Evolutionary conservation across 2,888 invertebrate species (phyloP).

Genomic region (Lochmaea crataegi): DNA sequence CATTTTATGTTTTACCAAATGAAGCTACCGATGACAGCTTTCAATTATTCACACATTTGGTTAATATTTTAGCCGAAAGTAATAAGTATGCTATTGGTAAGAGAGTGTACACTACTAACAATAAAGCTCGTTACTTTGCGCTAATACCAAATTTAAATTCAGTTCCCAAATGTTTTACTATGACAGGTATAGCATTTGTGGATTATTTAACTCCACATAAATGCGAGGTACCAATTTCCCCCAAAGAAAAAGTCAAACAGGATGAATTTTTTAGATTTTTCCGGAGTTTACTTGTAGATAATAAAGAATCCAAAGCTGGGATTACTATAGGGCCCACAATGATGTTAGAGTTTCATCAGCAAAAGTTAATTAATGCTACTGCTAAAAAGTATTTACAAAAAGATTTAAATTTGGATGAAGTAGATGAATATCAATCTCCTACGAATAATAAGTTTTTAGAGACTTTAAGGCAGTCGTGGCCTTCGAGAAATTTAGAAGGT

Average conservation of each 20-base stretch:
- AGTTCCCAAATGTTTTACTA: conserved; percentile 44
- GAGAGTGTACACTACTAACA: conserved; percentile 45
- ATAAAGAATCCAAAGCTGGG: conserved; percentile 36
- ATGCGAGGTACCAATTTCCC: conserved; percentile 26
- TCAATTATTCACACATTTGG: conserved; percentile 42
- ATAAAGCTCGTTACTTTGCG: conserved; percentile 45
- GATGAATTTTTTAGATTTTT: conserved; percentile 43
- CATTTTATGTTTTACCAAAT: conserved; percentile 43
- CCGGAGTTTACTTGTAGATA: conserved; percentile 42
- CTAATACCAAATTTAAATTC: conserved; percentile 45
- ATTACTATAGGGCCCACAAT: conserved; percentile 41
- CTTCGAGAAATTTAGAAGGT: conserved; percentile 19
- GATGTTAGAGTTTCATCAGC: conserved; percentile 31
- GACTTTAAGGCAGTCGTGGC: conserved; percentile 38
- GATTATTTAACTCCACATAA: conserved; percentile 40
- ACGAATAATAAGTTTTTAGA: conserved; percentile 35
- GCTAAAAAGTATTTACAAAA: conserved; percentile 30
- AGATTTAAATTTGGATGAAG: conserved; percentile 29
- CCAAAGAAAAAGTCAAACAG: conserved; percentile 35
- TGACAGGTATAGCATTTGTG: conserved; percentile 44
- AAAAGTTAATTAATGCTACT: conserved; percentile 20
- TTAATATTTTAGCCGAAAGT: conserved; percentile 37
- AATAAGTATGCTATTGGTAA: conserved; percentile 46
- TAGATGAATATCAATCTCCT: conserved; percentile 24
- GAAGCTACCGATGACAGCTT: conserved; percentile 34